Percentiles rank a stretch among this genome's conserved stretches.
phyloP scores from a whole-genome alignment of 1,140 invertebrate species.

The Drosophila sp. region DNA sequence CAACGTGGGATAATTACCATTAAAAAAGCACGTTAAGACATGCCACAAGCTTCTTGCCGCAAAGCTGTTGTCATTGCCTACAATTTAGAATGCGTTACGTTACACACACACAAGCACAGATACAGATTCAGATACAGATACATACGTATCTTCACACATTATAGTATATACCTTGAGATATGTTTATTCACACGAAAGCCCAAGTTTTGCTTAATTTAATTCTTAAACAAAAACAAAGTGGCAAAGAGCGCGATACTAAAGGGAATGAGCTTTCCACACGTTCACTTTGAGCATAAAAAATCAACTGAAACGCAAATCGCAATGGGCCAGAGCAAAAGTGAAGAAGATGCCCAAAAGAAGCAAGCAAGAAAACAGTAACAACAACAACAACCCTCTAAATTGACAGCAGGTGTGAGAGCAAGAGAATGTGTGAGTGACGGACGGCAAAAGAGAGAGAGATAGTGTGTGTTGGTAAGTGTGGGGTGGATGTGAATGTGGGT shows the following conservation, averaged over 20 bases:
- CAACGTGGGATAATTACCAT: slow-evolving; percentile 58
- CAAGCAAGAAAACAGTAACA: slow-evolving; percentile 28
- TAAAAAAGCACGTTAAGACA: slow-evolving; percentile 43
- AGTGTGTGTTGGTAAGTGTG: slow-evolving; percentile 10
- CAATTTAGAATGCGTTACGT: slow-evolving; percentile 36
- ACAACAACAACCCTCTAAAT: slow-evolving; percentile 52
- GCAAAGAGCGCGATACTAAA: slow-evolving; percentile 22
- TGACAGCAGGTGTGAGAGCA: slow-evolving; percentile 13
- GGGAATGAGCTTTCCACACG: slow-evolving; percentile 59
- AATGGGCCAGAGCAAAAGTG: slow-evolving; percentile 54
- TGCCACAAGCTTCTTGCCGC: slow-evolving; percentile 18
- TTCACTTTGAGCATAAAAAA: slow-evolving; percentile 67
- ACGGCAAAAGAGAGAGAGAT: not conserved
- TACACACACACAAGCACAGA: not conserved
- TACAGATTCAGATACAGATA: not conserved
- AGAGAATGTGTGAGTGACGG: slow-evolving; percentile 16
- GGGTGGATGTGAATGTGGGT: no score
- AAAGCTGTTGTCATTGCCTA: slow-evolving; percentile 22
- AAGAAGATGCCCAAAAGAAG: slow-evolving; percentile 67
- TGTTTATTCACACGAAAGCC: slow-evolving; percentile 33
- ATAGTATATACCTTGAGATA: slow-evolving; percentile 26
- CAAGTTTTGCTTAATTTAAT: slow-evolving; percentile 25
- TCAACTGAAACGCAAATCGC: slow-evolving; percentile 76
- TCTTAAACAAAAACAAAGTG: slow-evolving; percentile 30
- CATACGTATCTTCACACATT: not conserved